phyloP scores from a whole-genome alignment of 2,113 vertebrate genomes.

The Xenopus tropicalis region UCB_Xtro_10.0 CM004452.2:40810001-40810500 shows the following conservation, averaged over 20 bases:
- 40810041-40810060: no score
- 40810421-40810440: neutral
- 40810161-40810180: no score
- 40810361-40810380: constrained; percentile 1
- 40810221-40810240: neutral
- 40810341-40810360: neutral
- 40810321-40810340: neutral
- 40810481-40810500: no score
- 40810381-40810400: neutral
- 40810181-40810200: no score
- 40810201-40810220: no score
- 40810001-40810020: no score
- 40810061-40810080: no score
- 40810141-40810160: no score
- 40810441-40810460: neutral
- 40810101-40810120: no score
- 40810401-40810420: neutral
- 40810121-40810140: no score
- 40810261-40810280: neutral
- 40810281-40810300: neutral
- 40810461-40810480: neutral
- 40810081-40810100: neutral
- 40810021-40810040: no score
- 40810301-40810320: neutral
- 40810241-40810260: neutral